These are phyloP conservation scores for Paradoxurus hermaphroditus DNA, from an alignment of 2,113 vertebrate species.

Conservation along the genomic window DNA sequence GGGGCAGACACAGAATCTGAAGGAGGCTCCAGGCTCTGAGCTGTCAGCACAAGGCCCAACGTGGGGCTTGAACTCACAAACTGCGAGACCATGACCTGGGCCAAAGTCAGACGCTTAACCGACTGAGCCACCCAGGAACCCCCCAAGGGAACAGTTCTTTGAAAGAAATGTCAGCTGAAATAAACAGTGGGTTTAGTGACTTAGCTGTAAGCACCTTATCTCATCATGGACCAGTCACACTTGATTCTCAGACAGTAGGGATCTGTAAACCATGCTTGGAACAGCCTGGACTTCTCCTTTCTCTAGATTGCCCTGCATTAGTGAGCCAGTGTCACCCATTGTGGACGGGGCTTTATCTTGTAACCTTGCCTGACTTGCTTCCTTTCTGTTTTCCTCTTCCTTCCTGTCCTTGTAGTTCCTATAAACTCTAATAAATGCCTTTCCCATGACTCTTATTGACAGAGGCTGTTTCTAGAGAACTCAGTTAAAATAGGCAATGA, in stretches of 20 bases:
- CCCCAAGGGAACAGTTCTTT: background rate
- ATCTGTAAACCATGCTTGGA: background rate
- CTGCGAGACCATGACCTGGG: too few relatives aligned
- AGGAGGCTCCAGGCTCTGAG: too few relatives aligned
- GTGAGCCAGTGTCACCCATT: background rate
- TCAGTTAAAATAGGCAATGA: background rate
- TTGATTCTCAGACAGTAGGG: background rate
- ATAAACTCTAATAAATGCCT: background rate
- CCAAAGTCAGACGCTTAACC: too few relatives aligned
- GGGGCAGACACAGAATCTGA: too few relatives aligned
- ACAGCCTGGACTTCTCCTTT: background rate
- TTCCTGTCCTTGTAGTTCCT: background rate
- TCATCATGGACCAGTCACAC: background rate
- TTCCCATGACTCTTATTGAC: background rate
- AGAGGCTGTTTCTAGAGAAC: background rate
- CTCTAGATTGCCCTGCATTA: background rate
- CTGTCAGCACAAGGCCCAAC: too few relatives aligned
- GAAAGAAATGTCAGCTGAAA: background rate
- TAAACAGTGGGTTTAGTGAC: background rate
- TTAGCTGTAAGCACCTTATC: background rate
- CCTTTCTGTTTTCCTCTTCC: background rate
- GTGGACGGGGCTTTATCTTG: background rate
- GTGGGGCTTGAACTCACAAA: too few relatives aligned
- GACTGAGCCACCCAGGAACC: too few relatives aligned
- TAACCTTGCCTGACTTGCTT: background rate